Evolutionary conservation across 1,140 invertebrate genomes (phyloP).

Genomic region (Bombus terrestris): DNA sequence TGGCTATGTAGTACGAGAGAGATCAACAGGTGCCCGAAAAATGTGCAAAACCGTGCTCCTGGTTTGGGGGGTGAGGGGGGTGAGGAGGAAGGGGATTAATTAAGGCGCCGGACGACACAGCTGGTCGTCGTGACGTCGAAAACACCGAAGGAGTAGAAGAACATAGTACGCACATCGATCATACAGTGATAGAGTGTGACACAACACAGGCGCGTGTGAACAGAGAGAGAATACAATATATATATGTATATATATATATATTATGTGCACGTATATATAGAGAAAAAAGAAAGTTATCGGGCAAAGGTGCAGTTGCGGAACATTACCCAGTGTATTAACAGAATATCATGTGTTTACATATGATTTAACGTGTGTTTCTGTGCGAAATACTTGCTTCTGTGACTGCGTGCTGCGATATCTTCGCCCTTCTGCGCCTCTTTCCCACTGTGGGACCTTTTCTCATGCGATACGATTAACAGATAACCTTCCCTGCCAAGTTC

Average conservation of each 20-base stretch:
- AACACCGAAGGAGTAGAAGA: neutral
- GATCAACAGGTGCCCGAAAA: conserved; percentile 56
- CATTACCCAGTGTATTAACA: neutral
- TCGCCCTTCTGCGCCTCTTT: neutral
- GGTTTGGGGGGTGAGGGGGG: neutral
- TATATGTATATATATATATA: neutral
- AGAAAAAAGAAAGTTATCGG: neutral
- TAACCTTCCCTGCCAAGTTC: neutral
- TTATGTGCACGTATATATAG: neutral
- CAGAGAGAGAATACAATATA: conserved; percentile 18
- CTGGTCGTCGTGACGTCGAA: neutral
- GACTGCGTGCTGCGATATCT: conserved; percentile 32
- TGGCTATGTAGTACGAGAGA: conserved; percentile 47
- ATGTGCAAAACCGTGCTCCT: conserved; percentile 50
- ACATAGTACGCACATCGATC: conserved; percentile 39
- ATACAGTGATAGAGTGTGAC: conserved; percentile 30
- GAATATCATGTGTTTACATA: neutral
- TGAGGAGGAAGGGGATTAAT: conserved; percentile 13
- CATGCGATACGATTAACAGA: conserved; percentile 15
- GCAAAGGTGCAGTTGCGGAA: conserved; percentile 24
- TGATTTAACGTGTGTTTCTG: conserved; percentile 8
- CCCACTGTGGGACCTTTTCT: conserved; percentile 7
- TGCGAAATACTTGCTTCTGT: conserved; percentile 35
- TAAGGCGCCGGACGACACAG: neutral
- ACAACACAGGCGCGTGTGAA: conserved; percentile 38